Conservation (phyloP, 1,140 invertebrate species). For the Drosophila pandora region DNA sequence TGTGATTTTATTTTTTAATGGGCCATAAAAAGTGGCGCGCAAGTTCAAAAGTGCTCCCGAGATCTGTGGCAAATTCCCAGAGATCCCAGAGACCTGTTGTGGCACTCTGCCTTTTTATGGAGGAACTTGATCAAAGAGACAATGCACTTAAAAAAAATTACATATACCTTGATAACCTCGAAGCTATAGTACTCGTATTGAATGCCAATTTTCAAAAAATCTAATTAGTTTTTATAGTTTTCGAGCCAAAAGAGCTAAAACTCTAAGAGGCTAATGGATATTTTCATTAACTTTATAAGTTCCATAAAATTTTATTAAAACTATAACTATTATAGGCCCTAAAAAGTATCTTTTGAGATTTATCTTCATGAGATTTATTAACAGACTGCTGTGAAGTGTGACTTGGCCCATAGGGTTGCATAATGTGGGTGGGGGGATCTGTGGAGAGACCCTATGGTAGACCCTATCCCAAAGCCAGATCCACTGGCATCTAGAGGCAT, state of each 20-base stretch:
- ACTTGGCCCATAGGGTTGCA: constrained; percentile 15
- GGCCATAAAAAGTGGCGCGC: constrained; percentile 30
- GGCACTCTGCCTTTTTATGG: constrained; percentile 25
- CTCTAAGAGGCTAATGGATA: not conserved
- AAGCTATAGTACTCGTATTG: not conserved
- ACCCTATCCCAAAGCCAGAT: not conserved
- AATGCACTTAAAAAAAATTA: not conserved
- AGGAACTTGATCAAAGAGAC: constrained; percentile 10
- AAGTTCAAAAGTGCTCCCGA: constrained; percentile 40
- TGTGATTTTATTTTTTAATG: not conserved
- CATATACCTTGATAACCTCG: not conserved
- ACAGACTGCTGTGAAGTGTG: constrained; percentile 39
- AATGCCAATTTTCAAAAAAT: not conserved
- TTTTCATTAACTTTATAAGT: not conserved
- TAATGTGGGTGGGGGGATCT: constrained; percentile 3
- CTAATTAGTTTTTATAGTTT: not conserved
- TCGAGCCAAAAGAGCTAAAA: not conserved
- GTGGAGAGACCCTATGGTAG: not conserved
- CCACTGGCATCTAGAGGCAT: not conserved
- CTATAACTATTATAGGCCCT: too few relatives aligned
- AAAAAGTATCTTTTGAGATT: constrained; percentile 5
- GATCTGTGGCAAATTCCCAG: constrained; percentile 18
- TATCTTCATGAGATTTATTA: constrained; percentile 24
- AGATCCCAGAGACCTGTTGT: not conserved
- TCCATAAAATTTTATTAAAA: not conserved